Base-by-base conservation (phyloP, 2,113 vertebrate species). In the Pelmatolapia mariae region DNA sequence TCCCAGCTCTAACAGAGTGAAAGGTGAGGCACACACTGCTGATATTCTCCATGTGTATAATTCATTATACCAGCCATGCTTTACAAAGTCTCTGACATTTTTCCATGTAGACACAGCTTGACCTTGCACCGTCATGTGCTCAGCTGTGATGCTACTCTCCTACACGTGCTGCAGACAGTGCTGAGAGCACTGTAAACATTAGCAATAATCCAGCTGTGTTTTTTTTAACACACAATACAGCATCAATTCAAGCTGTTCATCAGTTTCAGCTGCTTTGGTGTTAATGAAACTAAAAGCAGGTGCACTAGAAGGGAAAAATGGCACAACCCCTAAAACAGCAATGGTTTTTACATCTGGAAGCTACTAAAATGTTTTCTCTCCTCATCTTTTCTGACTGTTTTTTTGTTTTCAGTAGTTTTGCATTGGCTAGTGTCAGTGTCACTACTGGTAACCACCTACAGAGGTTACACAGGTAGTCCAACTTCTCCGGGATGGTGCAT, bases 251-350 rank as follows among this genome's bases (percentile, higher is more conserved):
- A 16, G 3, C 16, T 59, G 13, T 16, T 18, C 26, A 59, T 59
- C 56, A 59, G 13, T 31, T 31, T 59, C 26, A 59, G 26, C 56
- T 59, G 56, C 8, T 59, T 59, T 59, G 56, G 2, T 59, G 56
- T 59, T 59, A 59, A 59, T 61, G 26, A 61, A 6, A 3, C 15
- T 61, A 61, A 31, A 2, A 61, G 15, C 57, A 61, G 57, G 26
- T 1, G 26, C 26, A 59, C 26, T 31, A 31, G 26, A 59, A 16
- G 26, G 26, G 8, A 0, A 59, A 16, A 29, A 59, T 1, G 3
- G 8, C 26, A 59, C 26, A 59, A 59, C 15, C 15, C 26, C 26
- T 61, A 31, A 61, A 61, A 61, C 26, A 3, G 15, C 15, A 0
- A 31, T 10, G 1, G 0, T 31, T 59, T 59, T 31, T 2, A 59